Evolutionary conservation across 2,888 invertebrate genomes (phyloP), one percentile per base, ranked within the genome.

Genomic region (Drosophila lacicola): DNA sequence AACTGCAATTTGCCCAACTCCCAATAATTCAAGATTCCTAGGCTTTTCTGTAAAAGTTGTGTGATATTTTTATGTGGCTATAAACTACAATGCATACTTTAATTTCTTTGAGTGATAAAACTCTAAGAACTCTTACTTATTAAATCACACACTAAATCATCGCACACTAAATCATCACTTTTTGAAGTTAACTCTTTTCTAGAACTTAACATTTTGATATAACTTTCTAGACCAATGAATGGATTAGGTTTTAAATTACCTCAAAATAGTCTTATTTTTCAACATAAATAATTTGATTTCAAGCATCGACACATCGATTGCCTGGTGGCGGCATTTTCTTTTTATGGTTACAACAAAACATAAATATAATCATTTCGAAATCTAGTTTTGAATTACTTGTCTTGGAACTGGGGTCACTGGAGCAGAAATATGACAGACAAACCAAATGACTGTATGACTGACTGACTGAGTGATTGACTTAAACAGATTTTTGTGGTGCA

Each of bases 381-480:
- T 42, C 41, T 37, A 62, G 78, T 64, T 58, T 73, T 49, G 34
- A 73, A 73, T 77, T 77, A 76, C 61, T 36, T 33, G 17, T 21
- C 25, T 34, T 65, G 45, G 29, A 34, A 56, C 63, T 68, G 47
- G 53, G 84, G 51, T 74, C 63, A 83, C 60, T 86, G 67, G 63
- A 67, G 78, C 84, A 83, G 71, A 86, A 86, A 80, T 65, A 19
- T 56, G 55, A 37, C 39, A 55, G 47, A 34, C 25, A 55, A 44
- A 55, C 45, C 33, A 47, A 60, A 14, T 39, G 14, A 47, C 51
- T 53, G 53, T 42, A 51, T 47, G 50, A 36, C 33, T 25, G 54
- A 62, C 42, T 10, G 49, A 21, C 36, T 51, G 21, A 34, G 11
- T 45, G 37, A 54, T 42, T 63, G 54, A 54, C 21, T 44, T 17